Percentiles rank a stretch among this genome's conserved stretches.
Evolutionary conservation across 2,113 vertebrate species (phyloP).

Genomic region (Furnarius figulus): DNA sequence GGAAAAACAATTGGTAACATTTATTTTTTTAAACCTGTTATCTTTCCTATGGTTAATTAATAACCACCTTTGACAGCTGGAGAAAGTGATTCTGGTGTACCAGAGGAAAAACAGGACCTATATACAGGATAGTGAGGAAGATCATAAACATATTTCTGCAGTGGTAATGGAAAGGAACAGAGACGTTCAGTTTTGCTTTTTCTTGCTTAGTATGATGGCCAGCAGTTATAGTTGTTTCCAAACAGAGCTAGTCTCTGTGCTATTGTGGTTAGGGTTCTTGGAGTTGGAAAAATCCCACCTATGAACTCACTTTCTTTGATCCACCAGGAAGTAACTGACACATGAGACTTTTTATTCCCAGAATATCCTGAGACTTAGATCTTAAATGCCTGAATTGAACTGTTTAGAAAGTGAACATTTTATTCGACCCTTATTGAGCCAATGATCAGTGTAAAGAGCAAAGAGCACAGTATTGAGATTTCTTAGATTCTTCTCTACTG

Average conservation of each 20-base stretch:
- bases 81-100: neutral
- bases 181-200: neutral
- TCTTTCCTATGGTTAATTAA: neutral
- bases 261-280: neutral
- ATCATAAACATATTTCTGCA: neutral
- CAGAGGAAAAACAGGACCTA: neutral
- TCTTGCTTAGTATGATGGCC: neutral
- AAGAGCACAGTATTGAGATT: neutral
- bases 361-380: neutral
- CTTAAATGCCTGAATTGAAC: neutral
- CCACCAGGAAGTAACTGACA: neutral
- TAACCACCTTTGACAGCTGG: neutral
- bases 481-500: neutral
- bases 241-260: neutral
- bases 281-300: neutral
- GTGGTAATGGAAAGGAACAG: neutral
- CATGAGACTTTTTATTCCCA: neutral
- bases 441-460: neutral
- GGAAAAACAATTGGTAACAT: neutral
- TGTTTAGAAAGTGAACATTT: neutral
- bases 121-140: neutral
- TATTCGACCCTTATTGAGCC: neutral
- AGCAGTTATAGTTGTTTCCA: neutral
- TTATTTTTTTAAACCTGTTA: rapidly evolving
- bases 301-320: neutral